Evolutionary conservation across 2,797 vertebrate genomes (phyloP).

Genomic region (Semotilus atromaculatus): DNA sequence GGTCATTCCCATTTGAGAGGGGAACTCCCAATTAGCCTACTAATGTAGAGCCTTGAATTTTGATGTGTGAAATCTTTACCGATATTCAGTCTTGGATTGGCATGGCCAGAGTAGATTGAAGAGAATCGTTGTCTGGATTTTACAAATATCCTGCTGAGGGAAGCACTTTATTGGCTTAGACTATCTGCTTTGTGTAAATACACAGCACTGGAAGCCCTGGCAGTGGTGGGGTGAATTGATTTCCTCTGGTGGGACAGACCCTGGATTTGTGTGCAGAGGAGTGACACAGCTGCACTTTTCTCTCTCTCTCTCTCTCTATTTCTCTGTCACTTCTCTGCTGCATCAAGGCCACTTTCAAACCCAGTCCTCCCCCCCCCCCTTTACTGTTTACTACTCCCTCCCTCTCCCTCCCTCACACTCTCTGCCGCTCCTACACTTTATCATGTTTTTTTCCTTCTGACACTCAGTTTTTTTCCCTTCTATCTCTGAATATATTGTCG

Average conservation of each 20-base stretch:
- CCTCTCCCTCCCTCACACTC: slow-evolving; percentile 6
- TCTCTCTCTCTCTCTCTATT: slow-evolving; percentile 10
- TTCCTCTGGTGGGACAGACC: slow-evolving; percentile 44
- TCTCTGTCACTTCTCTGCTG: slow-evolving; percentile 31
- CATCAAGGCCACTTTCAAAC: slow-evolving; percentile 41
- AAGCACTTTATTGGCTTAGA: slow-evolving; percentile 46
- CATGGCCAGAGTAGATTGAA: slow-evolving; percentile 12
- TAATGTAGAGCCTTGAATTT: neutral
- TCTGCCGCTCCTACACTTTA: slow-evolving; percentile 18
- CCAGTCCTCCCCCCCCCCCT: slow-evolving; percentile 1
- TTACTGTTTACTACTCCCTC: slow-evolving; percentile 46
- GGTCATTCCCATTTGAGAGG: slow-evolving; percentile 1
- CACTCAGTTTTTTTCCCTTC: slow-evolving; percentile 28
- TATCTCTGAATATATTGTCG: slow-evolving; percentile 51
- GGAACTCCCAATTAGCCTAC: slow-evolving; percentile 33
- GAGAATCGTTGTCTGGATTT: slow-evolving; percentile 17
- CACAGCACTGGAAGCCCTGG: slow-evolving; percentile 24
- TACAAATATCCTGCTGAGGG: slow-evolving; percentile 33
- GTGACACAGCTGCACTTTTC: slow-evolving; percentile 28
- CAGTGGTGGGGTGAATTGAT: slow-evolving; percentile 51
- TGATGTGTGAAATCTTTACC: slow-evolving; percentile 34
- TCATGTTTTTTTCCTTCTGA: slow-evolving; percentile 43
- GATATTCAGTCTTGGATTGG: slow-evolving; percentile 9
- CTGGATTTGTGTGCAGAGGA: slow-evolving; percentile 22
- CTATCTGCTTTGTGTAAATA: slow-evolving; percentile 49